Evolutionary conservation across 2,113 vertebrate species (phyloP).

Genomic region (Cairina moschata): DNA sequence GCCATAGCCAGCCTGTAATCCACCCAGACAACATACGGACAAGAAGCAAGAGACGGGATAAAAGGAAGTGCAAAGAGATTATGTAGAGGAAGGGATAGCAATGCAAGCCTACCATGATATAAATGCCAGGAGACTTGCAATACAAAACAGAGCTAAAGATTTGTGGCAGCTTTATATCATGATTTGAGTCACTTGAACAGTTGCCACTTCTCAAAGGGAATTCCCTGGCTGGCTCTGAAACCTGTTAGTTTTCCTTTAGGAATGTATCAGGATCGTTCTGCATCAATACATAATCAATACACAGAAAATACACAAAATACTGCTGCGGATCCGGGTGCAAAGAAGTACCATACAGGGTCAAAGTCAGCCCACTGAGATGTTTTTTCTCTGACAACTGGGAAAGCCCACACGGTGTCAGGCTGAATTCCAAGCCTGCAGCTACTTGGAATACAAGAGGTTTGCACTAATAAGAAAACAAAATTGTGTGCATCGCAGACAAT

Average conservation of each 20-base stretch:
- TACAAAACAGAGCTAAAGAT: background rate
- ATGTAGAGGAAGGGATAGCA: background rate
- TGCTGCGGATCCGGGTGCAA: background rate
- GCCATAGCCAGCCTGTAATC: background rate
- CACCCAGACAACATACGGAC: background rate
- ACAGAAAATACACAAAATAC: accelerated
- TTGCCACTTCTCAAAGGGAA: constrained; percentile 11
- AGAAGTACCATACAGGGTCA: background rate
- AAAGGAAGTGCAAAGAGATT: background rate
- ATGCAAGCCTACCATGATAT: background rate
- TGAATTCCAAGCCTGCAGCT: constrained; percentile 26
- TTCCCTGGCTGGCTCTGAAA: background rate
- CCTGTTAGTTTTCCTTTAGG: background rate
- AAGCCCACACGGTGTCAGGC: background rate
- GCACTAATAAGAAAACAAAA: constrained; percentile 37
- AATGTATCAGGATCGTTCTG: background rate
- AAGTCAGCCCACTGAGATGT: background rate
- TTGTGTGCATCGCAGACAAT: background rate
- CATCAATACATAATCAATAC: background rate
- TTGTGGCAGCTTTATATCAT: background rate
- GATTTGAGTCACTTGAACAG: background rate
- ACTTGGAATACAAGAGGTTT: background rate
- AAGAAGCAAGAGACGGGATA: background rate
- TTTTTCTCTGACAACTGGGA: background rate
- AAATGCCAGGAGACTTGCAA: constrained; percentile 4